Conservation (phyloP, 2,113 vertebrate species). For the Sinocyclocheilus rhinocerous region DNA sequence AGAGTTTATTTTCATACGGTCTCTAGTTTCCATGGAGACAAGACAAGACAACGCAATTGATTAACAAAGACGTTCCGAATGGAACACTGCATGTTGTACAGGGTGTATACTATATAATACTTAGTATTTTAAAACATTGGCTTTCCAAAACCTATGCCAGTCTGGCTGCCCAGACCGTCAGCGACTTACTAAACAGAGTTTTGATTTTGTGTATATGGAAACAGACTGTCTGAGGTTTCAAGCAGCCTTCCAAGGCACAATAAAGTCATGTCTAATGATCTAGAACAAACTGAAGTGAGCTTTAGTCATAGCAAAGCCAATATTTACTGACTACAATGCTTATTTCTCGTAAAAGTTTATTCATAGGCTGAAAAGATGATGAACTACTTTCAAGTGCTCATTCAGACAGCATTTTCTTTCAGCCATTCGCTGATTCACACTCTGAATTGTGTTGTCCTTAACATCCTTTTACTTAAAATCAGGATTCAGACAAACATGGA, state of each 20-base stretch:
- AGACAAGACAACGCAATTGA: background rate
- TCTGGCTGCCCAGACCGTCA: background rate
- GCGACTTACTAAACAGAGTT: background rate
- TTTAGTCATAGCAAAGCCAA: background rate
- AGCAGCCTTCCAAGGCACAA: background rate
- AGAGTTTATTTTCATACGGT: background rate
- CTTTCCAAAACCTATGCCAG: background rate
- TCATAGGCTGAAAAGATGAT: background rate
- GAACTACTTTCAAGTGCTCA: too few species aligned
- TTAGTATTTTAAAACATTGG: background rate
- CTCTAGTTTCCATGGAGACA: conserved; percentile 2
- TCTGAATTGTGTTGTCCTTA: too few species aligned
- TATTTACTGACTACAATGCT: background rate
- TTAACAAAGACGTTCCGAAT: background rate
- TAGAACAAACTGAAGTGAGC: background rate
- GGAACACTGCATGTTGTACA: background rate
- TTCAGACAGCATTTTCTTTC: background rate
- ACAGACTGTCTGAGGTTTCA: background rate
- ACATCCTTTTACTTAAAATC: too few species aligned
- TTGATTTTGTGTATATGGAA: background rate
- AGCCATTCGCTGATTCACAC: too few species aligned
- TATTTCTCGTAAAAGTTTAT: background rate
- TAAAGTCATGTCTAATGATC: background rate
- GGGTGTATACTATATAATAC: background rate
- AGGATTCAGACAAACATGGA: too few species aligned